phyloP scores from a whole-genome alignment of 2,888 invertebrate species.

The Morpho helenor region DNA sequence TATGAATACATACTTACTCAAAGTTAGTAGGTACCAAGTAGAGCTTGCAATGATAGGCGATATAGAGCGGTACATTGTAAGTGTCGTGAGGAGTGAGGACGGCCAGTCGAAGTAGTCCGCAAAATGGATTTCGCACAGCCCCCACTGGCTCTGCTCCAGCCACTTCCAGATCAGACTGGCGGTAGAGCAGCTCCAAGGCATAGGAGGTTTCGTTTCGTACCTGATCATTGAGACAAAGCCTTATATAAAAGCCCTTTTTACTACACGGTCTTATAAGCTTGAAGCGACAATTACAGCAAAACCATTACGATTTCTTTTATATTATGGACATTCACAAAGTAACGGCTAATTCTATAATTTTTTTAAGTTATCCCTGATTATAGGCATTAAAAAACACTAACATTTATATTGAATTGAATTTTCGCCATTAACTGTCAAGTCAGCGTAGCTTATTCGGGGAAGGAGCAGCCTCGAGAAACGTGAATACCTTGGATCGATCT shows the following conservation, averaged over 20 bases:
- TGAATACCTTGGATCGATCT: too few relatives aligned
- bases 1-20: constrained; percentile 76
- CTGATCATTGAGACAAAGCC: constrained; percentile 45
- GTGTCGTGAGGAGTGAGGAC: constrained; percentile 86
- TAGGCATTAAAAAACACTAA: too few relatives aligned
- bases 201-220: constrained; percentile 88
- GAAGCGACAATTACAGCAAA: too few relatives aligned
- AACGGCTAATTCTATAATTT: too few relatives aligned
- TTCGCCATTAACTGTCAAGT: too few relatives aligned
- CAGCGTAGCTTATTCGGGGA: too few relatives aligned
- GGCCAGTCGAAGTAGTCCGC: constrained; percentile 84
- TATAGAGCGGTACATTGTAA: constrained; percentile 87
- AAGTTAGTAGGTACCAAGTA: constrained; percentile 86
- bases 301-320: neutral
- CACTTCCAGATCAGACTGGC: constrained; percentile 84
- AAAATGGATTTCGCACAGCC: constrained; percentile 86
- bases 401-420: too few relatives aligned
- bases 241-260: too few relatives aligned
- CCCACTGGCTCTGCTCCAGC: constrained; percentile 82
- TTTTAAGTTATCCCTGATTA: too few relatives aligned
- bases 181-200: constrained; percentile 86
- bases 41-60: constrained; percentile 89
- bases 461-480: too few relatives aligned
- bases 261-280: too few relatives aligned
- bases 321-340: neutral